Conservation (phyloP, 2,888 invertebrate species). For the Gymnoscelis rufifasciata region DNA sequence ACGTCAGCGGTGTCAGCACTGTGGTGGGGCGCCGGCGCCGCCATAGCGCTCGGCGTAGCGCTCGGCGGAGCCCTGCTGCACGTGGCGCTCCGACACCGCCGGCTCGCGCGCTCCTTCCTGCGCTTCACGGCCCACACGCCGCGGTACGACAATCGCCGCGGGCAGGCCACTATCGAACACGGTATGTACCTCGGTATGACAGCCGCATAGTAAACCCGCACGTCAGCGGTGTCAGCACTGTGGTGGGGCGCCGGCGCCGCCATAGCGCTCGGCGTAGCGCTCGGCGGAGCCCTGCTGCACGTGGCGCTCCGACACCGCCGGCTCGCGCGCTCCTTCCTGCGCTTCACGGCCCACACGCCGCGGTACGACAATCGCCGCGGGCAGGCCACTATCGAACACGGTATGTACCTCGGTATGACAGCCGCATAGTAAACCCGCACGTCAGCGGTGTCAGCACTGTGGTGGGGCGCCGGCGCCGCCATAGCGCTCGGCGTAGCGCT, state of each 20-base stretch:
- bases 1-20: constrained; percentile 31
- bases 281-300: constrained; percentile 80
- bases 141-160: constrained; percentile 89
- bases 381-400: constrained; percentile 89
- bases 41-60: constrained; percentile 59
- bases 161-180: constrained; percentile 89
- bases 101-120: constrained; percentile 87
- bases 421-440: too few species aligned
- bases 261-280: constrained; percentile 52
- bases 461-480: constrained; percentile 63
- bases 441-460: constrained; percentile 35
- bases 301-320: constrained; percentile 83
- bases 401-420: too few species aligned
- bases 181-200: too few species aligned
- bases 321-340: constrained; percentile 86
- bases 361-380: constrained; percentile 90
- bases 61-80: constrained; percentile 80
- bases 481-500: constrained; percentile 55
- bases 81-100: constrained; percentile 82
- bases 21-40: constrained; percentile 58
- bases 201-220: too few species aligned
- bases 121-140: constrained; percentile 79
- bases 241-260: constrained; percentile 65
- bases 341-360: constrained; percentile 78
- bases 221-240: constrained; percentile 31